A percentile compares a stretch with the other conserved stretches of the same genome.
Evolutionary conservation across 2,113 vertebrate species (phyloP).

Genomic region (Melanotaenia duboulayi): DNA sequence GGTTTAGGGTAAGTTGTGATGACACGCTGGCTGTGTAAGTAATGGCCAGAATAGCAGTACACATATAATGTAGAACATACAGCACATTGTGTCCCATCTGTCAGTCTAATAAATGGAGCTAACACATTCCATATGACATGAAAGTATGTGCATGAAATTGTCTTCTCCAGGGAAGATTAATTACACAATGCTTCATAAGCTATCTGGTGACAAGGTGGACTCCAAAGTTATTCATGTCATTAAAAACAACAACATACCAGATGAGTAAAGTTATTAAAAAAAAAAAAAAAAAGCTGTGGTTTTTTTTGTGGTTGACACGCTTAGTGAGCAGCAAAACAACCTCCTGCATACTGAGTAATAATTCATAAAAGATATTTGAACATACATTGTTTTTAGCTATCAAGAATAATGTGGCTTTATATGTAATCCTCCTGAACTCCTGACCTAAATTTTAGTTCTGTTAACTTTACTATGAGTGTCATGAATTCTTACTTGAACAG

Average conservation of each 20-base stretch:
- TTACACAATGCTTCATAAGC: slow-evolving; percentile 54
- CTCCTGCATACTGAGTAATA: too few species aligned
- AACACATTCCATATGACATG: slow-evolving; percentile 42
- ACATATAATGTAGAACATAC: slow-evolving; percentile 7
- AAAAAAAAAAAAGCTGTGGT: not conserved
- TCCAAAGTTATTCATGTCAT: slow-evolving; percentile 24
- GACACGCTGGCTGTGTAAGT: slow-evolving; percentile 23
- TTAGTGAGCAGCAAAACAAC: too few species aligned
- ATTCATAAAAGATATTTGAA: too few species aligned
- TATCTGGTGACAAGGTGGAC: slow-evolving; percentile 52
- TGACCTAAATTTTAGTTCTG: too few species aligned
- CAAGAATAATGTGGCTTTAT: too few species aligned
- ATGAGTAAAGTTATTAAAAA: slow-evolving; percentile 43
- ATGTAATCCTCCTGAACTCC: too few species aligned
- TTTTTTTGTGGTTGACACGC: too few species aligned
- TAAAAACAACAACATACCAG: slow-evolving; percentile 55
- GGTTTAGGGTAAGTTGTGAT: not conserved
- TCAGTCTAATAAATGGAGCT: slow-evolving; percentile 23
- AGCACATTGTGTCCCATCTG: slow-evolving; percentile 32
- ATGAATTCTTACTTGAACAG: too few species aligned
- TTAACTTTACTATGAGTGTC: too few species aligned
- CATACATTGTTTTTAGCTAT: too few species aligned
- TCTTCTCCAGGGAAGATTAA: slow-evolving; percentile 53
- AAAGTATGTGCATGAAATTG: slow-evolving; percentile 9
- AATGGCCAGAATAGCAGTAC: slow-evolving; percentile 24